phyloP scores from a whole-genome alignment of 2,113 vertebrate species.

The Lycaon pictus region DNA sequence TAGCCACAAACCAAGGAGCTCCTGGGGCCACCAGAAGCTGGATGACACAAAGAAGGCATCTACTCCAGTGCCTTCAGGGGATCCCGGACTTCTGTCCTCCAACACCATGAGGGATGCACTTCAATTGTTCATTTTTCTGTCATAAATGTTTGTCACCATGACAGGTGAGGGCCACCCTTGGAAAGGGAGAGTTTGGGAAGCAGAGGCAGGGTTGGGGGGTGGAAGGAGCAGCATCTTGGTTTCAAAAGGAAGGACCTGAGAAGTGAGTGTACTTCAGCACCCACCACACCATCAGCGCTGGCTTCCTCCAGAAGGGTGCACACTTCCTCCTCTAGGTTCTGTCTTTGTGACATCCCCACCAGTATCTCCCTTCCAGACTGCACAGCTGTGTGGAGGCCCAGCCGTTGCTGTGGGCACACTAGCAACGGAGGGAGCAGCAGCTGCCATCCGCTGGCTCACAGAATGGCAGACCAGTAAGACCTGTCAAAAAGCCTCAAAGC shows the following conservation, averaged over 20 bases:
- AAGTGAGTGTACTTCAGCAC: fast-evolving
- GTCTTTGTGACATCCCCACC: not conserved
- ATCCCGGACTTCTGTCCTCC: not conserved
- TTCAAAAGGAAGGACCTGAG: not conserved
- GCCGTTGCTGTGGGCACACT: not conserved
- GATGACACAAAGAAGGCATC: not conserved
- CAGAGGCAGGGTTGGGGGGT: too few species aligned
- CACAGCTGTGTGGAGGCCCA: not conserved
- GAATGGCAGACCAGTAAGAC: not conserved
- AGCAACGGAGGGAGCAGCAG: not conserved
- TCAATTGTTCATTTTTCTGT: not conserved
- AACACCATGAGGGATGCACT: not conserved
- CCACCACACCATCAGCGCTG: too few species aligned
- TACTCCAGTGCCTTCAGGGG: not conserved
- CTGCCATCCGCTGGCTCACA: not conserved
- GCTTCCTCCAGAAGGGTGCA: not conserved
- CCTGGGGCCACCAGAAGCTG: not conserved
- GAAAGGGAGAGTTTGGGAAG: not conserved
- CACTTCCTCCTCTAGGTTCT: not conserved
- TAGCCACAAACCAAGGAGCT: not conserved
- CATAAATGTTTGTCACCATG: too few species aligned
- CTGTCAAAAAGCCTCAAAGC: not conserved
- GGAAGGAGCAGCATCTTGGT: fast-evolving
- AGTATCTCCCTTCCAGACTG: not conserved
- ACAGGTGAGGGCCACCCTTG: not conserved